phyloP scores from a whole-genome alignment of 2,113 vertebrate genomes.

The Lucifuga dentata region DNA sequence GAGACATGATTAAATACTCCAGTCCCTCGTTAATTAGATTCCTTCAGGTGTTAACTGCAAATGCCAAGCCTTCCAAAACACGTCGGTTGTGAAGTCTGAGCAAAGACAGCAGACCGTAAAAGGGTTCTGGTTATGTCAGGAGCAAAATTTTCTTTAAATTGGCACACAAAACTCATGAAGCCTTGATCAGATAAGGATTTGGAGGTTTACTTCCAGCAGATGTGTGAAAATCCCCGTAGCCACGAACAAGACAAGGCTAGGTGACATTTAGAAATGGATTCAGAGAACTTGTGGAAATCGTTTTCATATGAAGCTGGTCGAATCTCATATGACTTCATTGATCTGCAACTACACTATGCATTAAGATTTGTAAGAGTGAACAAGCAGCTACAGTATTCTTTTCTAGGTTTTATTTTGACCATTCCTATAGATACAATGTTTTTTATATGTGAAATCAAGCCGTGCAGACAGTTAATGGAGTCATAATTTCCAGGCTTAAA shows the following conservation, averaged over 20 bases:
- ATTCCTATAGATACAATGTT: conserved; percentile 2
- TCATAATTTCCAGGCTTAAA: conserved; percentile 38
- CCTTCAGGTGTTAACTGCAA: conserved; percentile 74
- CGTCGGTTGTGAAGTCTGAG: conserved; percentile 22
- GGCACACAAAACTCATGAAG: conserved; percentile 39
- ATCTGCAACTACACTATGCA: conserved; percentile 29
- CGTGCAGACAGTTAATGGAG: conserved; percentile 34
- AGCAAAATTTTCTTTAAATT: conserved; percentile 38
- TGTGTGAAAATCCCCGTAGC: conserved; percentile 45
- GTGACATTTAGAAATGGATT: conserved; percentile 71
- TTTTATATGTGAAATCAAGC: conserved; percentile 32
- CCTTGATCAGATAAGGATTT: conserved; percentile 74
- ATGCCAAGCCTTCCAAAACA: conserved; percentile 62
- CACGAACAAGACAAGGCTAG: conserved; percentile 43
- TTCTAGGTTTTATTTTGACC: neutral
- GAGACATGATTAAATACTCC: conserved; percentile 70
- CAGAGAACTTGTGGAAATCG: conserved; percentile 35
- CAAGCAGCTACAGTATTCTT: neutral
- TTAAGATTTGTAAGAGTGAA: conserved; percentile 27
- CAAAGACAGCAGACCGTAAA: conserved; percentile 28
- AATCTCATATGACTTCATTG: conserved; percentile 19
- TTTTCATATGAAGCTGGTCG: conserved; percentile 49
- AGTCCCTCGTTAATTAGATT: conserved; percentile 75
- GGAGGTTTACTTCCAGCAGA: conserved; percentile 39
- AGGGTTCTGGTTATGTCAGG: conserved; percentile 22